phyloP scores from a whole-genome alignment of 2,888 invertebrate genomes.

The Syrphus vitripennis region DNA sequence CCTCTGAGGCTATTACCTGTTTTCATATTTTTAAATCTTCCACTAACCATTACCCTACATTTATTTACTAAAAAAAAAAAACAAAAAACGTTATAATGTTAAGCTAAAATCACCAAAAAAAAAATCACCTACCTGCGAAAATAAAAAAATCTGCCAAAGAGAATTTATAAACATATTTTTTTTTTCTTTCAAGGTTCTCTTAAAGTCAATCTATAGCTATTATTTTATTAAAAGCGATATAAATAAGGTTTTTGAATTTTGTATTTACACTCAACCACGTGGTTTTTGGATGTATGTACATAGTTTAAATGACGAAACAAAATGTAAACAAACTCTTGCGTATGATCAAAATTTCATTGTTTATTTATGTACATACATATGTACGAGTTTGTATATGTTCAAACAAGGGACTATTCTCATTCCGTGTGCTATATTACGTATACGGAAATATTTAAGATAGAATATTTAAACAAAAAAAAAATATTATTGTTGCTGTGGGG shows the following conservation, averaged over 20 bases:
- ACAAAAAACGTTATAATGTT: not conserved
- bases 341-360: not conserved
- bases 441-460: slow-evolving; percentile 21
- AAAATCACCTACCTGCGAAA: not conserved
- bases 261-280: not conserved
- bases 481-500: slow-evolving; percentile 11
- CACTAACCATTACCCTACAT: slow-evolving; percentile 34
- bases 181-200: slow-evolving; percentile 37
- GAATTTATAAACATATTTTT: slow-evolving; percentile 10
- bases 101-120: not conserved
- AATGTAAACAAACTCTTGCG: not conserved
- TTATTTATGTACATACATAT: too few species aligned
- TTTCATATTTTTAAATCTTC: slow-evolving; percentile 13
- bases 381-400: too few species aligned
- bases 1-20: not conserved
- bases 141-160: not conserved
- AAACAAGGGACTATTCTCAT: not conserved
- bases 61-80: not conserved
- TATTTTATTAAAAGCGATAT: not conserved
- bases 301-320: not conserved
- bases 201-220: not conserved
- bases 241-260: not conserved
- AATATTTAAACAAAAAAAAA: not conserved
- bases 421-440: slow-evolving; percentile 2
- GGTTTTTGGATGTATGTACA: not conserved